Evolutionary conservation across 1,140 invertebrate genomes (phyloP).

Genomic region (Panagrolaimus sp.): DNA sequence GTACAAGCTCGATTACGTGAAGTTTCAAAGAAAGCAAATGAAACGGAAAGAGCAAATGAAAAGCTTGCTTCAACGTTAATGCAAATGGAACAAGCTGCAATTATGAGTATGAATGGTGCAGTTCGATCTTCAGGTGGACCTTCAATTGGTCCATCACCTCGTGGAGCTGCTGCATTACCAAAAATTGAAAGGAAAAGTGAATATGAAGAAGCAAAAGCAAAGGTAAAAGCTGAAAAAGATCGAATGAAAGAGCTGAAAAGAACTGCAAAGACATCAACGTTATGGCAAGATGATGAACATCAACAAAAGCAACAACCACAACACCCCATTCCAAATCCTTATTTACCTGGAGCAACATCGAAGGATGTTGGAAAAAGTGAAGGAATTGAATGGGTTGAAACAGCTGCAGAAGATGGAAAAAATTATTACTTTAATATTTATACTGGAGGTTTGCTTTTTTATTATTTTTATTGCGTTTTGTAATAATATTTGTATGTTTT

Average conservation of each 20-base stretch:
- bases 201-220: conserved; percentile 31
- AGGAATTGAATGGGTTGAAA: conserved; percentile 68
- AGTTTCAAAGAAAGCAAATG: conserved; percentile 62
- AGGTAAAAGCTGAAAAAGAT: conserved; percentile 22
- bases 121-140: background rate
- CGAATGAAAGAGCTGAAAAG: conserved; percentile 37
- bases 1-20: conserved; percentile 78
- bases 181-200: conserved; percentile 21
- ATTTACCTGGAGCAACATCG: conserved; percentile 36
- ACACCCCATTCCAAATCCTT: conserved; percentile 47
- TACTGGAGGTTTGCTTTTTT: conserved; percentile 68
- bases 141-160: background rate
- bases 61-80: conserved; percentile 26
- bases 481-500: background rate
- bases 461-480: background rate
- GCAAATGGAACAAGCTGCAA: conserved; percentile 39
- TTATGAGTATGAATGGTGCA: background rate
- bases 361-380: conserved; percentile 54
- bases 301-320: conserved; percentile 58
- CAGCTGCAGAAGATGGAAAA: conserved; percentile 69
- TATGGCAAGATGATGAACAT: conserved; percentile 56
- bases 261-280: conserved; percentile 39
- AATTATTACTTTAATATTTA: conserved; percentile 75
- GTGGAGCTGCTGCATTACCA: conserved; percentile 2
- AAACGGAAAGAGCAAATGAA: conserved; percentile 34